phyloP scores from a whole-genome alignment of 1,140 invertebrate genomes.

The Scaptomyza hsui region DNA sequence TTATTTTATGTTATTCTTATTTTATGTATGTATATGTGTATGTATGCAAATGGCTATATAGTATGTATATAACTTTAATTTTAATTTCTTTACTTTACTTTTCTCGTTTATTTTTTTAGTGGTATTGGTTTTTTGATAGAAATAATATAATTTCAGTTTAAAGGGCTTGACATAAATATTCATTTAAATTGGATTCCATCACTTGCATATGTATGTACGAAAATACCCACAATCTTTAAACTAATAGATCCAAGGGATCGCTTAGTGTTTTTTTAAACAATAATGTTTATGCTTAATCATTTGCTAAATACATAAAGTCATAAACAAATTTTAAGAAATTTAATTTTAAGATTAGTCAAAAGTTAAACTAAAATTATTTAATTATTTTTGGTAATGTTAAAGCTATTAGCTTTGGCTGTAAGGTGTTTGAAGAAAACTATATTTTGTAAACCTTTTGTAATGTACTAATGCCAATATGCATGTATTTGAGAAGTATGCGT shows the following conservation, averaged over 20 bases:
- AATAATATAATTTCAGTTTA: slow-evolving; percentile 53
- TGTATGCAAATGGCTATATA: slow-evolving; percentile 65
- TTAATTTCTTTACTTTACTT: slow-evolving; percentile 2
- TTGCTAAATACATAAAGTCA: slow-evolving; percentile 53
- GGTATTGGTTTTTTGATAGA: slow-evolving; percentile 39
- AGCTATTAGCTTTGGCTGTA: slow-evolving; percentile 19
- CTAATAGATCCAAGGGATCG: slow-evolving; percentile 13
- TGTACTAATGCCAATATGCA: slow-evolving; percentile 10
- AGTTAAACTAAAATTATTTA: slow-evolving; percentile 57
- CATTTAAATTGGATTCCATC: slow-evolving; percentile 20
- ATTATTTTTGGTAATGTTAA: slow-evolving; percentile 31
- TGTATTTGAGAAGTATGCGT: slow-evolving; percentile 24
- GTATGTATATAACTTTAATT: slow-evolving; percentile 33
- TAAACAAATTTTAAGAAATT: slow-evolving; percentile 55
- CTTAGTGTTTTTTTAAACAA: slow-evolving; percentile 20
- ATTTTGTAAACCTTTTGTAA: neutral
- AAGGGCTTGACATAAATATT: slow-evolving; percentile 48
- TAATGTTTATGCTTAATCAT: slow-evolving; percentile 54
- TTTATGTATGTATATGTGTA: slow-evolving; percentile 66
- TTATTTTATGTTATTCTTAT: slow-evolving; percentile 50
- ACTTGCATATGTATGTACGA: slow-evolving; percentile 18
- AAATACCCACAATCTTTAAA: slow-evolving; percentile 14
- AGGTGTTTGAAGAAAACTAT: slow-evolving; percentile 11
- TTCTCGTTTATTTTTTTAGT: slow-evolving; percentile 16
- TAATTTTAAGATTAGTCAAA: slow-evolving; percentile 58